Conservation (phyloP, 2,888 invertebrate genomes). For the Pterobdella sp. region DNA sequence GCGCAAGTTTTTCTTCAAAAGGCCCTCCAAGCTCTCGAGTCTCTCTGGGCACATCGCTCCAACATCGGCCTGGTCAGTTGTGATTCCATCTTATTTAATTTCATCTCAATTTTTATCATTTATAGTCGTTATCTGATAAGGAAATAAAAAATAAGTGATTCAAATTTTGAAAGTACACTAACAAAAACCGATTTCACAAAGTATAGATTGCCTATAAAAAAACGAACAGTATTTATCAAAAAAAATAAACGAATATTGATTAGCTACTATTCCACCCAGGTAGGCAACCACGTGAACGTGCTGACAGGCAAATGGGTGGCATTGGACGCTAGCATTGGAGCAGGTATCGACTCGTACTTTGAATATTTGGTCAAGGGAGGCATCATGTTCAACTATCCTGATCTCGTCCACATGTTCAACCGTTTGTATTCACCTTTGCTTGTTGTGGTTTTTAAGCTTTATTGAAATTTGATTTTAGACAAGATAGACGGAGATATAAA, state of each 20-base stretch:
- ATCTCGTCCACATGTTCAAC: conserved; percentile 81
- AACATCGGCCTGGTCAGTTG: conserved; percentile 59
- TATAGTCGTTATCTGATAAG: not conserved
- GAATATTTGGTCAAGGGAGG: conserved; percentile 96
- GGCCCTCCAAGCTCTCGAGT: conserved; percentile 80
- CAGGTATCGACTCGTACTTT: conserved; percentile 90
- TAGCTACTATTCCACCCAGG: too few relatives aligned
- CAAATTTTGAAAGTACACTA: too few relatives aligned
- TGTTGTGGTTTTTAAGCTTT: too few relatives aligned
- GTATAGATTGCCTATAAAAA: too few relatives aligned
- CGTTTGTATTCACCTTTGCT: too few relatives aligned
- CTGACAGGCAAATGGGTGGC: conserved; percentile 92
- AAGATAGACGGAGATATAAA: too few relatives aligned
- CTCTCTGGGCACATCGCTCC: conserved; percentile 77
- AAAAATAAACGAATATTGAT: too few relatives aligned
- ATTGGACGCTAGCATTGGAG: conserved; percentile 85
- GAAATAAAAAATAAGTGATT: too few relatives aligned
- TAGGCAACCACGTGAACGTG: conserved; percentile 95
- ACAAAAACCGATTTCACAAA: too few relatives aligned
- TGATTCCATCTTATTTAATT: not conserved
- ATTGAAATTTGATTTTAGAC: too few relatives aligned
- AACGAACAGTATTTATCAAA: too few relatives aligned
- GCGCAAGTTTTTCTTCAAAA: conserved; percentile 75
- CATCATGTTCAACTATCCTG: conserved; percentile 77
- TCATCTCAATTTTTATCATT: not conserved